Percentiles rank a stretch among this genome's conserved stretches.
Evolutionary conservation across 1,140 invertebrate species (phyloP).

Genomic region (Propsilocerus akamusi): DNA sequence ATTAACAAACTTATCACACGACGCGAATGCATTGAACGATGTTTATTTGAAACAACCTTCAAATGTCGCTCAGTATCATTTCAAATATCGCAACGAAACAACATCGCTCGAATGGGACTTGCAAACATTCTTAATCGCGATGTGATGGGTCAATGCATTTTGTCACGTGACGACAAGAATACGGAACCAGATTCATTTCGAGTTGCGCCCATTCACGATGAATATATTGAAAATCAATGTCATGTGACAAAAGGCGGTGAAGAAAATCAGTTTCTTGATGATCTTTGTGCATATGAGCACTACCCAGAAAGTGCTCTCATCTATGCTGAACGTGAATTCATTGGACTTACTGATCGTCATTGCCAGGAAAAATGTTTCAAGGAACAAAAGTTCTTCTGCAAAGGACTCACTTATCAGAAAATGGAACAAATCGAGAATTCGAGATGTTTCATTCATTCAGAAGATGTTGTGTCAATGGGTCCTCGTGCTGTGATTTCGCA

Average conservation of each 20-base stretch:
- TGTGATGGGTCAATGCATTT: constrained; percentile 29
- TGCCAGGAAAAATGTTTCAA: constrained; percentile 20
- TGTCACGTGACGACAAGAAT: constrained; percentile 36
- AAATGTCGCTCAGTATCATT: constrained; percentile 27
- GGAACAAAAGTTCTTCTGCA: constrained; percentile 20
- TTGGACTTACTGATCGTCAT: constrained; percentile 17
- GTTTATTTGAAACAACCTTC: constrained; percentile 26
- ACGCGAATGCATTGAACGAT: constrained; percentile 26
- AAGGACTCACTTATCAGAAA: constrained; percentile 17
- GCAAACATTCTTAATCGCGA: neutral
- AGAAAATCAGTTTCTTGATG: constrained; percentile 10
- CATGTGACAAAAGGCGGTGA: constrained; percentile 17
- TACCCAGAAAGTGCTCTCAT: constrained; percentile 22
- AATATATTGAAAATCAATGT: constrained; percentile 46
- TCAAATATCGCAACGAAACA: constrained; percentile 20
- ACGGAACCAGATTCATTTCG: constrained; percentile 37
- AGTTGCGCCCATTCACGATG: constrained; percentile 35
- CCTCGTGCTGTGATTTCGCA: constrained; percentile 23
- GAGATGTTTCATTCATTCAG: constrained; percentile 27
- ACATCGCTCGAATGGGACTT: constrained; percentile 14
- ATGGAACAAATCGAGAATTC: constrained; percentile 11
- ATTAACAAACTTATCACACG: constrained; percentile 24
- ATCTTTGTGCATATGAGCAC: constrained; percentile 18
- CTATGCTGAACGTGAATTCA: constrained; percentile 20
- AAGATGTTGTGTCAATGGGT: constrained; percentile 28